Evolutionary conservation across 2,113 vertebrate species (phyloP).

Genomic region (Sisor rabdophorus): DNA sequence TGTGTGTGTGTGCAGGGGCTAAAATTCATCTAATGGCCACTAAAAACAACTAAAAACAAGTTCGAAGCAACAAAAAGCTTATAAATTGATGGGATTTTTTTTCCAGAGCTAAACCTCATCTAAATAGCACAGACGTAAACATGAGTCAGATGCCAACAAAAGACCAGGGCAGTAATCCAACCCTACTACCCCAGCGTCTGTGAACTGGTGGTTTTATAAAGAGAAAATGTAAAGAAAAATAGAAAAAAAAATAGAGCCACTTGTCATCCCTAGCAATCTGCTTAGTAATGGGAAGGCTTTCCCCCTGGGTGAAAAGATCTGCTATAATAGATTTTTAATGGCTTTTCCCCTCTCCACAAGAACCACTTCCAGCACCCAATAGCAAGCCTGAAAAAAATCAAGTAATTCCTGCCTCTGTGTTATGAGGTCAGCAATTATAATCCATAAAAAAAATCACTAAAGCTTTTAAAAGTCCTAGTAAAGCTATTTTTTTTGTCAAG

Average conservation of each 20-base stretch:
- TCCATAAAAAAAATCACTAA: slow-evolving; percentile 60
- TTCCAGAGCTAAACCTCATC: background rate
- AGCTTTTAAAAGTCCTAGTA: slow-evolving; percentile 46
- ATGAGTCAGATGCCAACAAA: background rate
- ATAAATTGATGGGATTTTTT: background rate
- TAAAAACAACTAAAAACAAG: slow-evolving; percentile 13
- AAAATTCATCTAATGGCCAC: background rate
- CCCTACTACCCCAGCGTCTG: slow-evolving; percentile 27
- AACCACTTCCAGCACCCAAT: slow-evolving; percentile 58
- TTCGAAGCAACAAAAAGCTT: background rate
- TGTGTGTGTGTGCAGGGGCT: background rate
- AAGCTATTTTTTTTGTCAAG: slow-evolving; percentile 46
- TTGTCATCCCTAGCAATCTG: slow-evolving; percentile 61
- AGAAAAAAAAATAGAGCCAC: slow-evolving; percentile 55
- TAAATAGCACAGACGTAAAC: background rate
- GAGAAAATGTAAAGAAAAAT: slow-evolving; percentile 26
- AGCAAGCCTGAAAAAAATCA: slow-evolving; percentile 52
- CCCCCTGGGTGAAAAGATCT: slow-evolving; percentile 65
- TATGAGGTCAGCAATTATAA: slow-evolving; percentile 62
- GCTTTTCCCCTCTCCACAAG: slow-evolving; percentile 54
- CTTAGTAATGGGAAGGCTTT: slow-evolving; percentile 63
- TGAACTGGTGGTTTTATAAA: slow-evolving; percentile 41
- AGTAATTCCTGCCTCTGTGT: slow-evolving; percentile 57
- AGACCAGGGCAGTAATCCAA: no score
- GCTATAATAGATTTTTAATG: slow-evolving; percentile 70